Evolutionary conservation across 1,140 invertebrate genomes (phyloP).

Genomic region (Drosophila prosaltans): DNA sequence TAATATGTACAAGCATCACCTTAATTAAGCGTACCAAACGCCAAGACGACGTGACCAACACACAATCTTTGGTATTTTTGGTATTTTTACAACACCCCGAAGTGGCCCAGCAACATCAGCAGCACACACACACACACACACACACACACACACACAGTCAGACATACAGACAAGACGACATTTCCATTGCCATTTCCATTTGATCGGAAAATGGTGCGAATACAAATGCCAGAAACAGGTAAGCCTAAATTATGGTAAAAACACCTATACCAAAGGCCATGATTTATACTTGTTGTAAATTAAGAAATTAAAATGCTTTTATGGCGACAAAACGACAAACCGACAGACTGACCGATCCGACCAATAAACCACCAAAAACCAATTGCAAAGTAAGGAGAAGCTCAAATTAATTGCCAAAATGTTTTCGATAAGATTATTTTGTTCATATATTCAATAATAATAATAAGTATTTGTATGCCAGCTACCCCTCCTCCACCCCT

Average conservation of each 20-base stretch:
- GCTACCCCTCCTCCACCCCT: background rate
- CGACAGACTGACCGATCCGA: background rate
- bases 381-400: slow-evolving; percentile 7
- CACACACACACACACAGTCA: no score
- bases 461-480: background rate
- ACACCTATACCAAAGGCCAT: slow-evolving; percentile 60
- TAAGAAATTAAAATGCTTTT: slow-evolving; percentile 81
- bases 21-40: slow-evolving; percentile 60
- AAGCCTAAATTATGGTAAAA: slow-evolving; percentile 75
- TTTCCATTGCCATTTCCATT: slow-evolving; percentile 58
- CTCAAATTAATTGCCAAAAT: slow-evolving; percentile 75
- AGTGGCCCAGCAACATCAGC: background rate
- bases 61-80: slow-evolving; percentile 68
- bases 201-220: slow-evolving; percentile 66
- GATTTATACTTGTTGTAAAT: slow-evolving; percentile 79
- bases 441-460: slow-evolving; percentile 2
- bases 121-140: no score
- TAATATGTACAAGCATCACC: slow-evolving; percentile 78
- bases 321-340: slow-evolving; percentile 35
- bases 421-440: slow-evolving; percentile 73
- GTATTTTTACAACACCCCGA: slow-evolving; percentile 76
- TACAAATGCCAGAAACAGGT: slow-evolving; percentile 53
- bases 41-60: slow-evolving; percentile 61
- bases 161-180: slow-evolving; percentile 19
- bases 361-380: background rate